Evolutionary conservation across 2,888 invertebrate species (phyloP), one percentile per base, ranked within the genome.

Genomic region (Ecliptopera silaceata): DNA sequence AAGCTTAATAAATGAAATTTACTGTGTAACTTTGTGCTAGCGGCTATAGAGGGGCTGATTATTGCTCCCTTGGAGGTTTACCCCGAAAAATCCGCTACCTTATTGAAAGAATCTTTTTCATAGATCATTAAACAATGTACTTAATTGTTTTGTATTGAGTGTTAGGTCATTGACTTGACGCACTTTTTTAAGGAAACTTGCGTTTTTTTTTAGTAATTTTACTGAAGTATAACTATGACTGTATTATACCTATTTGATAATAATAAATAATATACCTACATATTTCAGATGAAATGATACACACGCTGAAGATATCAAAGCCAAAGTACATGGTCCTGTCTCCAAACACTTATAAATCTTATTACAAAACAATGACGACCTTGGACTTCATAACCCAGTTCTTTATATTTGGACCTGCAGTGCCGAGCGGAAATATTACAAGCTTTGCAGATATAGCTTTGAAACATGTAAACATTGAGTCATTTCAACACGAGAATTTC

Each of bases 311-410:
- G 4, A 83, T 86, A 43, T 81, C 87, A 0, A 81, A 79, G 31
- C 86, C 87, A 2, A 84, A 78, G 54, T 81, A 75, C 38, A 57
- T 84, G 8, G 84, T 87, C 47, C 46, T 85, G 4, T 87, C 87
- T 0, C 72, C 75, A 5, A 66, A 68, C 22, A 70, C 77, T 0
- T 79, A 73, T 41, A 71, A 79, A 12, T 66, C 20, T 0, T 79
- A 74, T 59, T 72, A 74, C 45, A 56, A 74, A 26, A 69, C 61
- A 0, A 67, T 85, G 29, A 68, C 60, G 42, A 63, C 22, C 10
- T 56, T 73, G 17, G 65, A 70, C 4, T 56, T 69, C 11, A 67
- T 81, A 4, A 58, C 67, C 13, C 74, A 72, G 60, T 74, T 74
- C 41, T 68, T 77, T 47, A 47, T 82, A 4, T 84, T 74, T 47